These are phyloP conservation scores for Gopherus evgoodei DNA, from an alignment of 2,113 vertebrate genomes.

Conservation along the genomic window DNA sequence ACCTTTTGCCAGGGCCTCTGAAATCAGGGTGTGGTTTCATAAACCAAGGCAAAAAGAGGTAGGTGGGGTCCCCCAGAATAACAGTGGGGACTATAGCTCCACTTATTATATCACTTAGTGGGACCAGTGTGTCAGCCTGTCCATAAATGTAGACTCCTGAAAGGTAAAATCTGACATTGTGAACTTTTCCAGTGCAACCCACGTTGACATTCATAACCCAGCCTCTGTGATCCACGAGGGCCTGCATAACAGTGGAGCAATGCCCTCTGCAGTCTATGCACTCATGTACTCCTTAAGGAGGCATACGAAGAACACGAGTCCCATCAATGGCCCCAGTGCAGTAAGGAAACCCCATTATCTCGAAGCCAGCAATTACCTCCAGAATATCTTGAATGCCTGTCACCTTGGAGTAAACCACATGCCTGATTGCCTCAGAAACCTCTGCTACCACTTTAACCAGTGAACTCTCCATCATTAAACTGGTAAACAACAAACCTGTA, in stretches of 20 bases:
- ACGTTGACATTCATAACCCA: not conserved
- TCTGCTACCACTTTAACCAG: not conserved
- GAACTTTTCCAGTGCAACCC: not conserved
- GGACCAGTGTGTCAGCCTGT: not conserved
- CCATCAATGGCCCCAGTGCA: not conserved
- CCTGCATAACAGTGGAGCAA: not conserved
- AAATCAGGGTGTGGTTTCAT: not conserved
- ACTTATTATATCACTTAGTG: not conserved
- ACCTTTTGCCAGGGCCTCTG: not conserved
- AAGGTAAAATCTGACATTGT: not conserved
- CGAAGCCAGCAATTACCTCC: not conserved
- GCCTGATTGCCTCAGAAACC: not conserved
- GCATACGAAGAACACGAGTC: not conserved
- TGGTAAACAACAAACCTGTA: not conserved
- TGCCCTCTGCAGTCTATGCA: not conserved
- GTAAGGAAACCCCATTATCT: not conserved
- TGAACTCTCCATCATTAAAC: not conserved
- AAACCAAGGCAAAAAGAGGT: not conserved
- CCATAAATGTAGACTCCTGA: not conserved
- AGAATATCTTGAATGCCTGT: not conserved
- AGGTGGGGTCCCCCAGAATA: not conserved
- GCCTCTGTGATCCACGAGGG: not conserved
- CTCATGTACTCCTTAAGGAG: not conserved
- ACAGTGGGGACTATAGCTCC: not conserved
- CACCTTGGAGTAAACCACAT: not conserved